Percentiles rank a stretch among this genome's conserved stretches.
phyloP scores from a whole-genome alignment of 1,140 invertebrate species.

The Hesperophylax magnus region DNA sequence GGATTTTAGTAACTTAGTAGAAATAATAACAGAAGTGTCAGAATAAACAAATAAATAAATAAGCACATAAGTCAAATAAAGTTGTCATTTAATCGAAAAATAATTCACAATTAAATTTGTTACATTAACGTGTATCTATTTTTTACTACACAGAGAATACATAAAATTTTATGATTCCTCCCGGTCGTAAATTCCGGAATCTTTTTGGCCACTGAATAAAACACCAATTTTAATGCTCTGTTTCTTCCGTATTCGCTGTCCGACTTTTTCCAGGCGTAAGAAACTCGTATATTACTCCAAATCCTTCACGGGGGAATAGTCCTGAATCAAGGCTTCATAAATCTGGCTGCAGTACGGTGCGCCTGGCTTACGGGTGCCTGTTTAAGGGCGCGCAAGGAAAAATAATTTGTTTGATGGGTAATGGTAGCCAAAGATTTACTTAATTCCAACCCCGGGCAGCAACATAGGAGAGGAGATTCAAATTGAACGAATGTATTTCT shows the following conservation, averaged over 20 bases:
- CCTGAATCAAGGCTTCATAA: conserved; percentile 40
- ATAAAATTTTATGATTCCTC: too few relatives aligned
- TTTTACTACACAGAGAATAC: too few relatives aligned
- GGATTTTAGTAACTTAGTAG: too few relatives aligned
- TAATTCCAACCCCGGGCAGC: neutral
- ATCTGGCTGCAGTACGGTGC: conserved; percentile 41
- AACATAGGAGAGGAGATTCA: too few relatives aligned
- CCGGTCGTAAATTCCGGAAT: neutral
- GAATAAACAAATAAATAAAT: too few relatives aligned
- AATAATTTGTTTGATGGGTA: conserved; percentile 42
- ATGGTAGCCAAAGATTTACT: neutral
- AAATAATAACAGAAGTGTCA: too few relatives aligned
- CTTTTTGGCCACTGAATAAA: conserved; percentile 5
- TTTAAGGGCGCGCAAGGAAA: conserved; percentile 35
- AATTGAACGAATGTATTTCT: too few relatives aligned
- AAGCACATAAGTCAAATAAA: too few relatives aligned
- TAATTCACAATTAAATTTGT: too few relatives aligned
- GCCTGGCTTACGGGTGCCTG: conserved; percentile 24
- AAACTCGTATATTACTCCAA: conserved; percentile 42
- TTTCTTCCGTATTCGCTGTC: conserved; percentile 26
- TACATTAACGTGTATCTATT: too few relatives aligned
- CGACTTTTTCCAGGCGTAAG: conserved; percentile 12
- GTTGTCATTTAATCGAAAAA: too few relatives aligned
- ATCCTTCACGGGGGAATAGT: conserved; percentile 45
- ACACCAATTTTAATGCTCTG: conserved; percentile 18